These are phyloP conservation scores for Plumapathes pennacea DNA, from an alignment of 92 coral and sea anemone genomes.

Conservation along the genomic window DNA sequence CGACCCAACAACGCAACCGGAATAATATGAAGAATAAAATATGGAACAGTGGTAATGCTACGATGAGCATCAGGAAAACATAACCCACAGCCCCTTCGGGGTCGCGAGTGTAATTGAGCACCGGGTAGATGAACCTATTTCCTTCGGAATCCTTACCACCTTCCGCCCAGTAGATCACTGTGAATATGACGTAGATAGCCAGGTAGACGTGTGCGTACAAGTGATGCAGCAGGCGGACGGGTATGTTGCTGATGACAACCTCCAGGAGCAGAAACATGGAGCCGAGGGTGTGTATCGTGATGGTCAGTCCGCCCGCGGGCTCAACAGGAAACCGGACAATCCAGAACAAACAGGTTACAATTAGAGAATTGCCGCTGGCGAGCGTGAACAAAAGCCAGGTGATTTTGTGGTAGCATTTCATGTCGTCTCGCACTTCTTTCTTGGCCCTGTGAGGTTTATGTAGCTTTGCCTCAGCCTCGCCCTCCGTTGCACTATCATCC, in stretches of 20 bases:
- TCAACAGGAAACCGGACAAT: constrained; percentile 32
- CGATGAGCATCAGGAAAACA: constrained; percentile 53
- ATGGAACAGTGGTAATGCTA: constrained; percentile 55
- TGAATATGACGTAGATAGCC: constrained; percentile 70
- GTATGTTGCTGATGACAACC: constrained; percentile 68
- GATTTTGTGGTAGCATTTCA: constrained; percentile 57
- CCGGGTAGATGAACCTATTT: constrained; percentile 61
- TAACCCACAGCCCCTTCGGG: constrained; percentile 60
- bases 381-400: constrained; percentile 77
- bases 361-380: constrained; percentile 72
- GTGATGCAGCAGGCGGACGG: constrained; percentile 74
- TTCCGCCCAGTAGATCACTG: constrained; percentile 88
- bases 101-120: constrained; percentile 55
- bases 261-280: constrained; percentile 75
- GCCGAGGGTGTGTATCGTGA: constrained; percentile 64
- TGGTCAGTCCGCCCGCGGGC: constrained; percentile 43
- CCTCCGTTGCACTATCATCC: constrained; percentile 12
- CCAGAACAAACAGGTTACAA: constrained; percentile 74
- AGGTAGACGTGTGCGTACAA: constrained; percentile 70
- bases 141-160: constrained; percentile 64
- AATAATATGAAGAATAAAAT: constrained; percentile 44
- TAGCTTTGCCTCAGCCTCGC: constrained; percentile 8
- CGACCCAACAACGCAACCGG: constrained; percentile 67
- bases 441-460: too few species aligned
- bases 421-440: constrained; percentile 37